Conservation (phyloP, 1,140 invertebrate species). For the Aporrectodea caliginosa region DNA sequence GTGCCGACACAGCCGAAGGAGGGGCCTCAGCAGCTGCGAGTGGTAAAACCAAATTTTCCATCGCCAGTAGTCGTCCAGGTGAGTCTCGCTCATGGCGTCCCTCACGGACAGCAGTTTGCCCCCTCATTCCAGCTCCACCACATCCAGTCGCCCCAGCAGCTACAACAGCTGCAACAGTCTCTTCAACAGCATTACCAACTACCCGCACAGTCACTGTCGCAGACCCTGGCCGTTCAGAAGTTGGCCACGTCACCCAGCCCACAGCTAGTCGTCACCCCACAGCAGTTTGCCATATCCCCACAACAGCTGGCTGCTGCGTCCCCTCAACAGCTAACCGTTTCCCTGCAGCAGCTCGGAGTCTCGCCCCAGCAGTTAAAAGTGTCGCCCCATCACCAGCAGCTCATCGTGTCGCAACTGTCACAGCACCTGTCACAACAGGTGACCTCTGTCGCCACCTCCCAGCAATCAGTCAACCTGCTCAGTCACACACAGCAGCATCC, state of each 20-base stretch:
- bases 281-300: slow-evolving; percentile 12
- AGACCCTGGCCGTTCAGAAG: neutral
- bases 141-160: slow-evolving; percentile 11
- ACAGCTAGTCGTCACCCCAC: neutral
- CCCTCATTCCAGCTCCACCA: neutral
- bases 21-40: neutral
- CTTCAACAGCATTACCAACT: slow-evolving; percentile 1
- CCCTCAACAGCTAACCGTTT: slow-evolving; percentile 8
- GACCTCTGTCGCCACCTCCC: neutral
- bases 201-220: neutral
- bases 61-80: neutral
- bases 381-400: neutral
- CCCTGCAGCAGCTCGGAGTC: slow-evolving; percentile 1
- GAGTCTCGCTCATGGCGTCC: neutral
- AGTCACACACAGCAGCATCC: neutral
- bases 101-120: neutral
- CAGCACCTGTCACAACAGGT: slow-evolving; percentile 4
- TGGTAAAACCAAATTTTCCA: neutral
- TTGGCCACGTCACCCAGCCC: slow-evolving; percentile 7
- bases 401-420: slow-evolving; percentile 17
- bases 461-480: neutral
- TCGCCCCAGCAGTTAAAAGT: slow-evolving; percentile 23
- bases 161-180: slow-evolving; percentile 23
- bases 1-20: neutral
- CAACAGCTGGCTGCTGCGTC: slow-evolving; percentile 6